These are phyloP conservation scores for Malachius bipustulatus DNA, from an alignment of 2,888 invertebrate species.

Conservation along the genomic window DNA sequence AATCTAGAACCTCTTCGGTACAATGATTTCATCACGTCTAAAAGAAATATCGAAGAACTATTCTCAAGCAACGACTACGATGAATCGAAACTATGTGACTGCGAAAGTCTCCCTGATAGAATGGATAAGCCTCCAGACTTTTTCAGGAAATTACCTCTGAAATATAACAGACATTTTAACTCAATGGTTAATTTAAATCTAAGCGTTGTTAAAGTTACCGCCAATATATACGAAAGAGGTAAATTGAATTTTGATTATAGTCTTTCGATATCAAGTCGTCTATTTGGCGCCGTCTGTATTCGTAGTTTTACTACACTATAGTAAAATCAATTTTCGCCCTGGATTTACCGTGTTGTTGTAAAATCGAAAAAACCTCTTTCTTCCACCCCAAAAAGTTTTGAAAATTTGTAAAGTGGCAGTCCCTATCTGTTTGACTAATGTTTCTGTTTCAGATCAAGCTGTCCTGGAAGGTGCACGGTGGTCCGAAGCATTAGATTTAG, in stretches of 20 bases:
- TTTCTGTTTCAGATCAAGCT: slow-evolving; percentile 49
- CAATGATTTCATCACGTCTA: background rate
- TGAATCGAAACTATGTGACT: slow-evolving; percentile 10
- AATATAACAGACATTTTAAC: slow-evolving; percentile 60
- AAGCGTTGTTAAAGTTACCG: slow-evolving; percentile 85
- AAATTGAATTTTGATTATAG: slow-evolving; percentile 22
- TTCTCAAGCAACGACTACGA: background rate
- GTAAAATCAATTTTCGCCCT: no score
- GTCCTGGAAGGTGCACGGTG: slow-evolving; percentile 87
- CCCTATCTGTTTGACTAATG: no score
- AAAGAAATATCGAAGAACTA: no score
- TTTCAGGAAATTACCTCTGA: slow-evolving; percentile 42
- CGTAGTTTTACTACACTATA: no score
- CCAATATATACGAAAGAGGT: slow-evolving; percentile 85
- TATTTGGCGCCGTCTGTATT: background rate
- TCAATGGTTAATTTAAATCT: slow-evolving; percentile 60
- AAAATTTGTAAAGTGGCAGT: no score
- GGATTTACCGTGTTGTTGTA: no score
- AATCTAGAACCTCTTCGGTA: background rate
- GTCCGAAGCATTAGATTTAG: slow-evolving; percentile 84
- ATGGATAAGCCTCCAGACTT: slow-evolving; percentile 39
- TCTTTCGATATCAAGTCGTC: background rate
- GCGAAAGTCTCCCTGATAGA: slow-evolving; percentile 15
- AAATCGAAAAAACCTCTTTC: no score
- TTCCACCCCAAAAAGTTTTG: no score